Conservation (phyloP, 2,797 vertebrate genomes). For the Serranus cabrilla region DNA sequence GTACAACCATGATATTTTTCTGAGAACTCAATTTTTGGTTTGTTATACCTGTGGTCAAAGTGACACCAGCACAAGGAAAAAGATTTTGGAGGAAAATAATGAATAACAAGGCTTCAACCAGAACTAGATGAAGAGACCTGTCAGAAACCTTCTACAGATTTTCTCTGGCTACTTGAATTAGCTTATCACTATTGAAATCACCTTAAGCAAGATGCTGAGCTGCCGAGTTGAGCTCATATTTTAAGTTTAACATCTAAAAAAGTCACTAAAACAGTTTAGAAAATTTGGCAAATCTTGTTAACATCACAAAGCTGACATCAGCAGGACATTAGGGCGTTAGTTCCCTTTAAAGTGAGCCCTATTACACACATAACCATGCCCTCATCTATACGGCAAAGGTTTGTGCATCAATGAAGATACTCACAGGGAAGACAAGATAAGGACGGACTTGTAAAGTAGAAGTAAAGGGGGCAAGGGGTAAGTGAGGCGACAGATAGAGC, state of each 20-base stretch:
- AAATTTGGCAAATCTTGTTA: background rate
- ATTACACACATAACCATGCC: background rate
- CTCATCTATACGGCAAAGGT: background rate
- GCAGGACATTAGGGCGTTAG: background rate
- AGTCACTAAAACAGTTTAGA: constrained; percentile 1
- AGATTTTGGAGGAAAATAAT: background rate
- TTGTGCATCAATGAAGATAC: constrained; percentile 1
- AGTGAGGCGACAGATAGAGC: constrained; percentile 21
- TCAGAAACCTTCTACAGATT: background rate
- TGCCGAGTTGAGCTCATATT: background rate
- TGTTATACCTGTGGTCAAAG: background rate
- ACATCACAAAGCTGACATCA: constrained; percentile 1
- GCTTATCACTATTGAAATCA: background rate
- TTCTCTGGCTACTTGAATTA: background rate
- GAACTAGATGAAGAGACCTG: background rate
- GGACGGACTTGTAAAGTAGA: constrained; percentile 13
- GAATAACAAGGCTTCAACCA: too few relatives aligned
- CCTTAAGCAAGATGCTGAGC: background rate
- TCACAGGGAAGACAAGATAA: background rate
- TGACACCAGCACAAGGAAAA: background rate
- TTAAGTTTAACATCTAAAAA: too few relatives aligned
- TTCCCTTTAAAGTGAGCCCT: background rate
- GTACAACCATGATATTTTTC: background rate
- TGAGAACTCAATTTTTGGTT: background rate
- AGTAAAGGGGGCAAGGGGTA: constrained; percentile 12